Conservation (phyloP, 2,888 invertebrate species). For the Dynastes tityus region DNA sequence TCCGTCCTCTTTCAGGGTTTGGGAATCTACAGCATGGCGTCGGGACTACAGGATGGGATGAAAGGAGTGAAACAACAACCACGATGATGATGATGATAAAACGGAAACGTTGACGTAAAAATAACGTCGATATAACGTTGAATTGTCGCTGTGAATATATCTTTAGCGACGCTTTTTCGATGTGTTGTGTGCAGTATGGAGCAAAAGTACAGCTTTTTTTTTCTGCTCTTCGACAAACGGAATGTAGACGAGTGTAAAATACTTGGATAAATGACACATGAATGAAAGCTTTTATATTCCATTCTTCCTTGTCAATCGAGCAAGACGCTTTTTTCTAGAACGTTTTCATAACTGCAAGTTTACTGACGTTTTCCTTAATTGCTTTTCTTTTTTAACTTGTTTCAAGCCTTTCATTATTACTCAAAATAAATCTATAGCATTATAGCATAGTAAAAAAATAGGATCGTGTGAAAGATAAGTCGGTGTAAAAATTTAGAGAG, state of each 20-base stretch:
- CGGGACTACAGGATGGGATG: not conserved
- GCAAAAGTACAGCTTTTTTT: not conserved
- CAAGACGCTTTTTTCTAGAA: not conserved
- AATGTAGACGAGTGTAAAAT: constrained; percentile 29
- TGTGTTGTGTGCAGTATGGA: constrained; percentile 1
- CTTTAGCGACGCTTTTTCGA: constrained; percentile 21
- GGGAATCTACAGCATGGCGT: constrained; percentile 5
- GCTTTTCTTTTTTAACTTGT: no score
- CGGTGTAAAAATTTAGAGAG: no score
- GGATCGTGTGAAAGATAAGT: no score
- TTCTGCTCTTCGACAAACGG: not conserved
- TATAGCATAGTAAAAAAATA: no score
- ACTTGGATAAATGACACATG: constrained; percentile 33
- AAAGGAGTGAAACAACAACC: constrained; percentile 1
- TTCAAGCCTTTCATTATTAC: no score
- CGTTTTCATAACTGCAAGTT: not conserved
- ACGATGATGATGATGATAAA: constrained; percentile 18
- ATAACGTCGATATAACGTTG: constrained; percentile 33
- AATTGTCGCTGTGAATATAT: constrained; percentile 34
- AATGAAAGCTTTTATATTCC: constrained; percentile 29
- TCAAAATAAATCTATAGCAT: no score
- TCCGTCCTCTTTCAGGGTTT: constrained; percentile 2
- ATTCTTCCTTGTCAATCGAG: constrained; percentile 28
- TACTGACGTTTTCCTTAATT: no score
- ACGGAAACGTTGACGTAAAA: constrained; percentile 28